These are phyloP conservation scores for Sander lucioperca DNA, from an alignment of 2,113 vertebrate genomes.

Conservation along the genomic window DNA sequence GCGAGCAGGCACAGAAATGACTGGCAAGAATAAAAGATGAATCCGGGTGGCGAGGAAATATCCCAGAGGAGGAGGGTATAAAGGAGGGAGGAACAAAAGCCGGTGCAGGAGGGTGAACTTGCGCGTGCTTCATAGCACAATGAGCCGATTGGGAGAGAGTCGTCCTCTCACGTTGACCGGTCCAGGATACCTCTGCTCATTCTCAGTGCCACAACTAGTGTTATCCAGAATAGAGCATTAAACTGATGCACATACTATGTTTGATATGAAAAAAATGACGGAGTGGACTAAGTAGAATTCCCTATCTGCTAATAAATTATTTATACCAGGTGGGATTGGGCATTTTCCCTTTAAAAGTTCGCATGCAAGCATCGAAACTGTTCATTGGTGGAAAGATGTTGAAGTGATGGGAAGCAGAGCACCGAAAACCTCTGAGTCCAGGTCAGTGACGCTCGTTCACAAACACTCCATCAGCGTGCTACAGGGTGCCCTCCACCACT, in stretches of 20 bases:
- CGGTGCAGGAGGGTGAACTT: conserved; percentile 37
- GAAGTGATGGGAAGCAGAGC: conserved; percentile 44
- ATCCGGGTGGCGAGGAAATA: conserved; percentile 50
- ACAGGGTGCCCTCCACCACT: conserved; percentile 11
- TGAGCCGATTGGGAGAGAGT: conserved; percentile 8
- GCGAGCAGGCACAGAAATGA: conserved; percentile 62
- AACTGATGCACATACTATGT: conserved; percentile 31
- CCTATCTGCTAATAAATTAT: background rate
- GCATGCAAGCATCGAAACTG: background rate
- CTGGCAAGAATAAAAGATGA: conserved; percentile 70
- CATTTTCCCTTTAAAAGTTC: background rate
- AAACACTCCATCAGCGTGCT: conserved; percentile 32
- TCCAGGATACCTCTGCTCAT: conserved; percentile 45
- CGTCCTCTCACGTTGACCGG: conserved; percentile 39
- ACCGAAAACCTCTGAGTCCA: conserved; percentile 33
- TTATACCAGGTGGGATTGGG: background rate
- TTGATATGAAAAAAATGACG: background rate
- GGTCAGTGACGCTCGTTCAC: conserved; percentile 43
- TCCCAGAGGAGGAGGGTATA: conserved; percentile 54
- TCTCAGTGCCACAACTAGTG: background rate
- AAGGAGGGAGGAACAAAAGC: conserved; percentile 58
- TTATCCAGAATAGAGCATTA: conserved; percentile 28
- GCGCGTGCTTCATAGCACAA: conserved; percentile 30
- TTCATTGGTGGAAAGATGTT: background rate
- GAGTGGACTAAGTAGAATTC: background rate